Percentiles rank a stretch among this genome's conserved stretches.
phyloP scores from a whole-genome alignment of 1,140 invertebrate species.

The Protaetia brevitarsis region DNA sequence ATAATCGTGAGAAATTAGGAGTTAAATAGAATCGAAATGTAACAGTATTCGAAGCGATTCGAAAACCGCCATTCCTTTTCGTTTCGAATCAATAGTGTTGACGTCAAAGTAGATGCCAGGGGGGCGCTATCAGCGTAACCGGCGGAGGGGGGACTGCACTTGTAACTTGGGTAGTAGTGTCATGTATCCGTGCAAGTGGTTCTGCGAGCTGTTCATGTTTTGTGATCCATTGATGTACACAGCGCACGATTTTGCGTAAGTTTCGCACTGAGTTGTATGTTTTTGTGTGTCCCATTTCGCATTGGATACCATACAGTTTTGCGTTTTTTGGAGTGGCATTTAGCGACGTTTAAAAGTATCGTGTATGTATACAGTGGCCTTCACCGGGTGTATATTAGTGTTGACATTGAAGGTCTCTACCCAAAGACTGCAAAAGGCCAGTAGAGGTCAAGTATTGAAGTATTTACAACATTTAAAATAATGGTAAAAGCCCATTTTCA shows the following conservation, averaged over 20 bases:
- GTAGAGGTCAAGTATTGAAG: conserved; percentile 46
- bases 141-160: conserved; percentile 45
- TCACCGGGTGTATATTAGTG: conserved; percentile 47
- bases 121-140: conserved; percentile 43
- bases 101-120: conserved; percentile 44
- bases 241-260: conserved; percentile 41
- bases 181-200: conserved; percentile 48
- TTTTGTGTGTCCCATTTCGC: conserved; percentile 23
- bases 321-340: conserved; percentile 8
- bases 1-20: neutral
- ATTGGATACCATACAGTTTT: neutral
- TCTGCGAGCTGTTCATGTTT: conserved; percentile 44
- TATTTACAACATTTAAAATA: conserved; percentile 29
- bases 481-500: conserved; percentile 22
- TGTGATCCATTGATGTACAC: conserved; percentile 40
- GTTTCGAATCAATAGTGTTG: conserved; percentile 48
- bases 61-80: conserved; percentile 43
- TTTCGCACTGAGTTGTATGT: no score
- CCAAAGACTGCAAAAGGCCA: conserved; percentile 49
- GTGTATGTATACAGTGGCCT: conserved; percentile 46
- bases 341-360: conserved; percentile 38
- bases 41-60: neutral
- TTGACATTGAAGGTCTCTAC: conserved; percentile 49
- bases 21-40: neutral
- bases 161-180: conserved; percentile 50